These are phyloP conservation scores for Drosophila lowei DNA, from an alignment of 1,140 invertebrate species.

Conservation along the genomic window DNA sequence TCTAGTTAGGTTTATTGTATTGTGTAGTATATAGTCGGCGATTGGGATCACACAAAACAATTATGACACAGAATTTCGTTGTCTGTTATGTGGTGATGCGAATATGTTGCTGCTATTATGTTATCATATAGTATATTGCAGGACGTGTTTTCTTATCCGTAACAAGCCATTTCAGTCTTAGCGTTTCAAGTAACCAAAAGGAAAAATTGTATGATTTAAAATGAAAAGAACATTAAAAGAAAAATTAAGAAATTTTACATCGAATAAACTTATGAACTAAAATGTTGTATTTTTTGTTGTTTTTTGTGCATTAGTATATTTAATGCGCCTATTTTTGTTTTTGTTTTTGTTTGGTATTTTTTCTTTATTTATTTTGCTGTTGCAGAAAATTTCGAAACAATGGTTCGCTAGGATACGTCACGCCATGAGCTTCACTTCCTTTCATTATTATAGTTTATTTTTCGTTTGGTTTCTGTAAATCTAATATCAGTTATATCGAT, in stretches of 20 bases:
- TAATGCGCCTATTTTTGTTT: slow-evolving; percentile 24
- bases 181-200: slow-evolving; percentile 80
- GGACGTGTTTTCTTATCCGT: slow-evolving; percentile 73
- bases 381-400: slow-evolving; percentile 75
- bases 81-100: slow-evolving; percentile 51
- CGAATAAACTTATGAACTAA: slow-evolving; percentile 63
- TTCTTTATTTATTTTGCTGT: slow-evolving; percentile 57
- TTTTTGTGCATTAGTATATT: slow-evolving; percentile 5
- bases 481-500: slow-evolving; percentile 74
- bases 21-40: slow-evolving; percentile 51
- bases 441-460: slow-evolving; percentile 14
- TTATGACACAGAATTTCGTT: slow-evolving; percentile 48
- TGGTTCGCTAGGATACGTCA: slow-evolving; percentile 75
- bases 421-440: slow-evolving; percentile 47
- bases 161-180: slow-evolving; percentile 83
- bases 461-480: slow-evolving; percentile 42
- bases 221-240: slow-evolving; percentile 44
- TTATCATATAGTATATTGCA: slow-evolving; percentile 58
- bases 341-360: slow-evolving; percentile 29
- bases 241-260: slow-evolving; percentile 39
- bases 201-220: slow-evolving; percentile 49
- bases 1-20: slow-evolving; percentile 40
- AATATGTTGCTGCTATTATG: slow-evolving; percentile 31
- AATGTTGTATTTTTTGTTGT: slow-evolving; percentile 42
- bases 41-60: slow-evolving; percentile 60